Evolutionary conservation across 1,140 invertebrate genomes (phyloP), one percentile per base, ranked within the genome.

Genomic region (Archivesica marissinica): DNA sequence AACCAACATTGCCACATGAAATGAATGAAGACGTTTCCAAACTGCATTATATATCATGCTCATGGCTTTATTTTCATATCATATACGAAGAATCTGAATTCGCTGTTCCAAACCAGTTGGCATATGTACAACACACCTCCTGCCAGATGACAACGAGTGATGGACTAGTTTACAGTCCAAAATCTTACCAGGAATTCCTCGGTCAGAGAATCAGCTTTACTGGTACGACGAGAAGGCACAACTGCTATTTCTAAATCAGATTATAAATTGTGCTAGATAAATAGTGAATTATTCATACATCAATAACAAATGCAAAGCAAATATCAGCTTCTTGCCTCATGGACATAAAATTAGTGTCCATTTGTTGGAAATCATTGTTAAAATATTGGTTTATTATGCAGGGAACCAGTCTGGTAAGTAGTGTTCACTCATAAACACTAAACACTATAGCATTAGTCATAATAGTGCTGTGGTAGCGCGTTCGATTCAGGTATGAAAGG

Each of bases 101-200:
- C 3, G 20, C 9, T 35, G 11, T 64, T 38, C 66, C 66, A 13
- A 11, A 41, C 23, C 35, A 70, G 13, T 15, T 64, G 11, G 35
- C 72, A 50, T 50, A 23, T 2, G 72, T 82, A 50, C 33, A 33
- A 7, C 78, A 83, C 11, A 61, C 78, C 47, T 78, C 74, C 64
- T 88, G 87, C 56, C 50, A 52, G 23, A 23, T 20, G 7, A 20
- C 25, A 33, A 17, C 47, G 23, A 54, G 47, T 20, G 80, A 56
- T 0, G 13, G 35, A n/a, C 54, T 85, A 1, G 82, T 88, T 41
- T 88, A 64, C 47, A 83, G 87, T 39, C 72, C 50, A 17, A 88
- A 86, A 25, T 82, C 87, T 0, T 88, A 88, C 75, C 87, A 86
- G 41, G 59, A 82, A 20, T 82, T 86, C 44, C 79, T 88, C 0